Evolutionary conservation across 1,140 invertebrate genomes (phyloP).

Genomic region (Atta colombica): DNA sequence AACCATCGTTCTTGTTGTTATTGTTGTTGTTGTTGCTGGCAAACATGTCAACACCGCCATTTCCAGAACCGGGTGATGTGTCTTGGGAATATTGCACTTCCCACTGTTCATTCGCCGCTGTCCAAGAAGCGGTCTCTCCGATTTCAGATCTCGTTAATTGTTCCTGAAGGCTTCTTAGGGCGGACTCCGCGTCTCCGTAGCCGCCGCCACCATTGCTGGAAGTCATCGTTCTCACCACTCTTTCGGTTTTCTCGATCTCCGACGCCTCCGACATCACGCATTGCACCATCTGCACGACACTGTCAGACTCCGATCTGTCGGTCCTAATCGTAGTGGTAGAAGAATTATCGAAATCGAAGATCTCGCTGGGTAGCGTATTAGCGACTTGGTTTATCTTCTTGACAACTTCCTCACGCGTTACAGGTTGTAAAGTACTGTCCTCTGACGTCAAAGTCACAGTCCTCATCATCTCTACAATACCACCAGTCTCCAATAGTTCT

Average conservation of each 20-base stretch:
- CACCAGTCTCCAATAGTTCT: constrained; percentile 67
- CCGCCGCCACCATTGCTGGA: constrained; percentile 56
- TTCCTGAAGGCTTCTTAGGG: constrained; percentile 37
- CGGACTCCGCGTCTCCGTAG: constrained; percentile 27
- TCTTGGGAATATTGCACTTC: constrained; percentile 82
- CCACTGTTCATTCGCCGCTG: constrained; percentile 79
- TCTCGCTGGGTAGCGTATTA: not conserved
- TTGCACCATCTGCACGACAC: constrained; percentile 61
- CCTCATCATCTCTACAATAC: constrained; percentile 45
- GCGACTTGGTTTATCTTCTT: constrained; percentile 16
- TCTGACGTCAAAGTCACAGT: constrained; percentile 45
- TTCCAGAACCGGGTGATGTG: constrained; percentile 83
- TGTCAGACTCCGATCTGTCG: constrained; percentile 57
- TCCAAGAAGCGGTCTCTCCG: constrained; percentile 60
- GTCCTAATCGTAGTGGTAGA: constrained; percentile 37
- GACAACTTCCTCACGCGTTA: not conserved
- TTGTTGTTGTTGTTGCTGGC: constrained; percentile 73
- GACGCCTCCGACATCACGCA: constrained; percentile 54
- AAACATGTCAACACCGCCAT: constrained; percentile 75
- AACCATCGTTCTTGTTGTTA: constrained; percentile 68
- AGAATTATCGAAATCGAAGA: constrained; percentile 2
- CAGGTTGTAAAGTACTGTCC: not conserved
- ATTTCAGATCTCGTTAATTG: constrained; percentile 5
- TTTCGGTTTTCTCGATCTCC: constrained; percentile 50
- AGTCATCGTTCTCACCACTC: constrained; percentile 73